These are phyloP conservation scores for Hypomesus transpacificus DNA, from an alignment of 2,113 vertebrate species.

Conservation along the genomic window DNA sequence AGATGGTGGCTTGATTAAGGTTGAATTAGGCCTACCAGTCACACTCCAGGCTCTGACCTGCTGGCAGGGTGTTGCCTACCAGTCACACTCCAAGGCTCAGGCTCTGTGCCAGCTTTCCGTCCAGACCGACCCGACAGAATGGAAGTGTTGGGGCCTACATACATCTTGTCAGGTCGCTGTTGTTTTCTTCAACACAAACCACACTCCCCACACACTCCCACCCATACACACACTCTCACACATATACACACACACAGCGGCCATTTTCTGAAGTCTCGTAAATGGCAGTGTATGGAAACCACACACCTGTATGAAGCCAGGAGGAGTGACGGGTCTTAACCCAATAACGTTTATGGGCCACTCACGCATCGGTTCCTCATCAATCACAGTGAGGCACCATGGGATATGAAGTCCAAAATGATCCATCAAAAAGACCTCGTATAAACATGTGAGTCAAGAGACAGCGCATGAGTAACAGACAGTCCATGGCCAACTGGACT, in stretches of 20 bases:
- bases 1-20: constrained; percentile 34
- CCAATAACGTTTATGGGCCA: background rate
- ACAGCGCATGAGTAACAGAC: constrained; percentile 40
- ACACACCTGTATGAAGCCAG: constrained; percentile 9
- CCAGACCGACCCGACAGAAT: constrained; percentile 6
- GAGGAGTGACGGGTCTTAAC: background rate
- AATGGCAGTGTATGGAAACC: background rate
- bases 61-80: constrained; percentile 15
- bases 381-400: constrained; percentile 5
- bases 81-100: constrained; percentile 6
- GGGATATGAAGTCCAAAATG: constrained; percentile 52
- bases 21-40: constrained; percentile 22
- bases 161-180: constrained; percentile 10
- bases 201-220: background rate
- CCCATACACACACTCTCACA: background rate
- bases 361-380: background rate
- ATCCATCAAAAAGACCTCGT: constrained; percentile 53
- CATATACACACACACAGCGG: constrained; percentile 1
- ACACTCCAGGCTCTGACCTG: background rate
- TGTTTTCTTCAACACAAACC: background rate
- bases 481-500: background rate
- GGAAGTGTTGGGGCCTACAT: constrained; percentile 7
- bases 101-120: constrained; percentile 9
- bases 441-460: constrained; percentile 53
- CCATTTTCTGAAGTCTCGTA: constrained; percentile 9